Evolutionary conservation across 2,113 vertebrate species (phyloP).

Genomic region (Caloenas nicobarica): DNA sequence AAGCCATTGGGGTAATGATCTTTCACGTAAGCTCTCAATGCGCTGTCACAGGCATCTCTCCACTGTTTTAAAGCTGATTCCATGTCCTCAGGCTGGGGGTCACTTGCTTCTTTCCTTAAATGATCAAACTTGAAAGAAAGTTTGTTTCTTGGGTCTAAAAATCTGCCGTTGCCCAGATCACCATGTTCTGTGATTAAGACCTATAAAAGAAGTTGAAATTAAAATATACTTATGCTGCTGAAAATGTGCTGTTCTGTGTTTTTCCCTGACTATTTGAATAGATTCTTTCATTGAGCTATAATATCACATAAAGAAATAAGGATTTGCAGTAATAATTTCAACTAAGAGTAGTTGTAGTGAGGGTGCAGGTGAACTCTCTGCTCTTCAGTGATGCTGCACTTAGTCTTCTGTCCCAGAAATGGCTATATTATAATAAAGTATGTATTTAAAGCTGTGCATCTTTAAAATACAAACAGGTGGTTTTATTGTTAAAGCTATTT

Average conservation of each 20-base stretch:
- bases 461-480: not conserved
- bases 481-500: not conserved
- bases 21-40: constrained; percentile 88
- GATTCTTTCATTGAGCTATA: not conserved
- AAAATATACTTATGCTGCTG: not conserved
- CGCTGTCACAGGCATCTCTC: constrained; percentile 89
- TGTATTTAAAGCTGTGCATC: not conserved
- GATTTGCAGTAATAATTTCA: not conserved
- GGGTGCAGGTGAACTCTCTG: not conserved
- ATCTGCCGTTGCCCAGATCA: constrained; percentile 90
- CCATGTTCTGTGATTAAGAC: constrained; percentile 96
- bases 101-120: constrained; percentile 91
- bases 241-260: not conserved
- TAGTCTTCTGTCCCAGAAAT: not conserved
- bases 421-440: not conserved
- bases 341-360: not conserved
- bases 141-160: constrained; percentile 93
- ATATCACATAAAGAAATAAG: not conserved
- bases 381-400: not conserved
- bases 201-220: constrained; percentile 71
- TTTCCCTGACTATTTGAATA: not conserved
- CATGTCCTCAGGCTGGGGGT: constrained; percentile 83
- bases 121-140: constrained; percentile 97
- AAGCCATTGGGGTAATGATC: constrained; percentile 93
- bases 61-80: constrained; percentile 82